phyloP scores from a whole-genome alignment of 23 tunicate species.

The Phallusia fumigata region DNA sequence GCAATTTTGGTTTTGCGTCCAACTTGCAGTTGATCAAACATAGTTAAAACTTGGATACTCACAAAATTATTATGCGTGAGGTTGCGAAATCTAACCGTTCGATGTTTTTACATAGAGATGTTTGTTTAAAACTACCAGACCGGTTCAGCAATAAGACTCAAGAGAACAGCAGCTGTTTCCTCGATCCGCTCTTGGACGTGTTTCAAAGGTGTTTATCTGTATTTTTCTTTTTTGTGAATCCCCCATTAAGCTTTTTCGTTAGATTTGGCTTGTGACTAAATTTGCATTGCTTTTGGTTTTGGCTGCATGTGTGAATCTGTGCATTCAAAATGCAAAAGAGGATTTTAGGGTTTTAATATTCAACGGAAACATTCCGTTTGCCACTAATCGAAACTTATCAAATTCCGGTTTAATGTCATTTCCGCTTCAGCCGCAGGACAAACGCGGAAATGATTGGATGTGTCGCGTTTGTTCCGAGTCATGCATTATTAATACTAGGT shows the following conservation, averaged over 20 bases:
- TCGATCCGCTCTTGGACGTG: neutral
- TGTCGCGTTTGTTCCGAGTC: neutral
- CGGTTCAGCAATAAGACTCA: neutral
- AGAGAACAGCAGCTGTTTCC: neutral
- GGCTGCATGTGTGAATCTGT: too few relatives aligned
- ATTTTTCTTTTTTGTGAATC: too few relatives aligned
- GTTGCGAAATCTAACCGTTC: too few relatives aligned
- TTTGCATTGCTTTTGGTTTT: neutral
- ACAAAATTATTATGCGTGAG: too few relatives aligned
- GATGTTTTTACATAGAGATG: neutral
- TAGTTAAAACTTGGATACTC: too few relatives aligned
- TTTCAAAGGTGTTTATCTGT: neutral
- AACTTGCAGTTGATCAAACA: too few relatives aligned
- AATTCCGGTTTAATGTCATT: neutral
- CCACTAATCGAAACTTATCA: neutral
- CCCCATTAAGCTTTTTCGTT: too few relatives aligned
- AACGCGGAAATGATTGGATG: neutral
- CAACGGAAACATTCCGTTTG: neutral
- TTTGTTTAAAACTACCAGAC: neutral
- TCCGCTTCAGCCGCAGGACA: neutral
- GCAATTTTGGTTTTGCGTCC: too few relatives aligned
- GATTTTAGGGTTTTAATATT: too few relatives aligned
- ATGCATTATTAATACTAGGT: constrained; percentile 1
- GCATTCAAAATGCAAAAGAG: too few relatives aligned
- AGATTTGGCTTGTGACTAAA: too few relatives aligned